These are phyloP conservation scores for Progne subis DNA, from an alignment of 2,113 vertebrate genomes.

Conservation along the genomic window DNA sequence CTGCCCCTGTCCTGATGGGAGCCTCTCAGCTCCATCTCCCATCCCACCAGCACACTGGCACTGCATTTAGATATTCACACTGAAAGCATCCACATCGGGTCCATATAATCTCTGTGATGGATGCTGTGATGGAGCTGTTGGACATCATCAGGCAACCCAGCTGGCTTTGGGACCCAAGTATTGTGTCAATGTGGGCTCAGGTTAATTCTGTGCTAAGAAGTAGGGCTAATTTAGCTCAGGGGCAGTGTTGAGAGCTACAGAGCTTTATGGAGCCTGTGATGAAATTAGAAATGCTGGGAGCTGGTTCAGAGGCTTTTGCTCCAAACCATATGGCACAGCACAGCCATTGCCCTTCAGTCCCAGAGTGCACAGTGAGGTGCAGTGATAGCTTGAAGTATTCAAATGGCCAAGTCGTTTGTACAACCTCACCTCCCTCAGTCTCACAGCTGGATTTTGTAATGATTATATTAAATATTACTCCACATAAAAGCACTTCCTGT, in stretches of 20 bases:
- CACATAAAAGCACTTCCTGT: neutral
- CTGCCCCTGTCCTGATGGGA: neutral
- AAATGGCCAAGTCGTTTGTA: neutral
- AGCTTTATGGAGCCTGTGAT: neutral
- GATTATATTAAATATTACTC: neutral
- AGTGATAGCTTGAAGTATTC: neutral
- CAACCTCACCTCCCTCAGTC: neutral
- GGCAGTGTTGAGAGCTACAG: neutral
- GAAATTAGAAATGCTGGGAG: neutral
- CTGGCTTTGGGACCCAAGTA: rapidly evolving
- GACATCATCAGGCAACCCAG: neutral
- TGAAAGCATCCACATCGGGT: neutral
- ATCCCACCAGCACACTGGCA: rapidly evolving
- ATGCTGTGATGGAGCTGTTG: no score
- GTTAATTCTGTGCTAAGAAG: neutral
- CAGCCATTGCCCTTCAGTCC: neutral
- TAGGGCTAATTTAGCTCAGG: neutral
- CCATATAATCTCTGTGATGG: neutral
- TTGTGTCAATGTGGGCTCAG: neutral
- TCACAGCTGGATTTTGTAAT: neutral
- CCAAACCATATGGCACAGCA: rapidly evolving
- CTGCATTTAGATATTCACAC: neutral
- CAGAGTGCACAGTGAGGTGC: neutral
- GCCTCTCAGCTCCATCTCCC: neutral
- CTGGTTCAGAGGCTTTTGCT: neutral